Evolutionary conservation across 2,888 invertebrate genomes (phyloP), one percentile per base, ranked within the genome.

Genomic region (Phaonia tiefii): DNA sequence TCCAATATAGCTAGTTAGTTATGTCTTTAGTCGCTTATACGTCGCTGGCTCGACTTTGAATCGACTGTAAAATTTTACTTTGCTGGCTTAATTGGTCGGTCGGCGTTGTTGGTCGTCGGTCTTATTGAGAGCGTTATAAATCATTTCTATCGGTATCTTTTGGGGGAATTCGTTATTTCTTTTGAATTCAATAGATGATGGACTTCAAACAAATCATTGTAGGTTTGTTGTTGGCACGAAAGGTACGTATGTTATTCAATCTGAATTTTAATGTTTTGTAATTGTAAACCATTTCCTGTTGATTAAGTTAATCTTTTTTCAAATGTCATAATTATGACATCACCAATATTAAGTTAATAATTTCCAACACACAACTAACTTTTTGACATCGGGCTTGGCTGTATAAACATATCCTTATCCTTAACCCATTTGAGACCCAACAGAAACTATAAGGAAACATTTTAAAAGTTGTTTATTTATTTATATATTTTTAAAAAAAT

Each of bases 121-220:
- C 58, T 66, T 26, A 72, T 79, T 75, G 67, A 72, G 69, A 75
- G 65, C 31, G 67, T 54, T 49, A 79, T 81, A 81, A 81, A 81
- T 81, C 78, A 81, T 81, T 78, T 70, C 20, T 37, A 65, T 63
- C 81, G 75, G 75, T 72, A 69, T 75, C 63, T 67, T 67, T 58
- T 17, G 2, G 31, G 58, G 26, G 8, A 13, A 54, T 25, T 54
- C 54, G 25, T 15, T 54, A 17, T 54, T 54, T 13, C 54, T 54
- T 54, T 54, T 25, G 25, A 54, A 54, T 25, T 25, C 54, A n/a
- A n/a, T n/a, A n/a, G 31, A 25, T 54, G 25, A 54, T 54, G 54
- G 13, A 54, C 25, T 54, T 44, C 25, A 2, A 25, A 54, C 54
- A 54, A 54, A 22, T 54, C 25, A 54, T 25, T 54, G 54, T 22